These are phyloP conservation scores for Caenorhabditis imperialis DNA, from an alignment of 2,888 invertebrate genomes.

Conservation along the genomic window DNA sequence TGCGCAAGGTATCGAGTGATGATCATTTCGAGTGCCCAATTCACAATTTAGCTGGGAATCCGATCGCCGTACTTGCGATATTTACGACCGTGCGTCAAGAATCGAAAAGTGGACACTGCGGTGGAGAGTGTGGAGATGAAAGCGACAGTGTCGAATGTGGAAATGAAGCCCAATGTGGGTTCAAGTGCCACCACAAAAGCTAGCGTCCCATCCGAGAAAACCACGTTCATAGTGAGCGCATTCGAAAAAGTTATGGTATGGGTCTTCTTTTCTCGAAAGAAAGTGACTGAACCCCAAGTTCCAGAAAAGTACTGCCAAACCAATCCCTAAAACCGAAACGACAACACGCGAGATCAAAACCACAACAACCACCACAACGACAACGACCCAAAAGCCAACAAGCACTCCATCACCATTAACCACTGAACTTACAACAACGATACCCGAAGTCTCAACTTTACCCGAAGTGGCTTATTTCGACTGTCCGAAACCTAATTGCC, in stretches of 20 bases:
- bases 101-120: slow-evolving; percentile 45
- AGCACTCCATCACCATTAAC: slow-evolving; percentile 2
- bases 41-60: slow-evolving; percentile 51
- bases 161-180: slow-evolving; percentile 8
- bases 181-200: neutral
- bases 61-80: slow-evolving; percentile 43
- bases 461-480: slow-evolving; percentile 46
- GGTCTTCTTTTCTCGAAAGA: neutral
- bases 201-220: slow-evolving; percentile 26
- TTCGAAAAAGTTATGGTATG: slow-evolving; percentile 37
- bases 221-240: slow-evolving; percentile 50
- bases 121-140: slow-evolving; percentile 50
- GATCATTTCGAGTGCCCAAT: neutral
- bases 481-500: slow-evolving; percentile 67
- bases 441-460: slow-evolving; percentile 3
- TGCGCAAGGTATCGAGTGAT: slow-evolving; percentile 48
- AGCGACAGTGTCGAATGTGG: slow-evolving; percentile 45
- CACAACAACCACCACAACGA: slow-evolving; percentile 6
- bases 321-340: neutral
- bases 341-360: neutral
- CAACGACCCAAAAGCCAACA: slow-evolving; percentile 1
- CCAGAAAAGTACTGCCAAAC: slow-evolving; percentile 19
- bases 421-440: neutral
- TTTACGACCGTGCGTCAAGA: slow-evolving; percentile 36
- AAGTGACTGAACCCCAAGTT: neutral